Percentiles rank a stretch among this genome's conserved stretches.
Evolutionary conservation across 2,113 vertebrate species (phyloP).

Genomic region (Corythoichthys haematopterus): DNA sequence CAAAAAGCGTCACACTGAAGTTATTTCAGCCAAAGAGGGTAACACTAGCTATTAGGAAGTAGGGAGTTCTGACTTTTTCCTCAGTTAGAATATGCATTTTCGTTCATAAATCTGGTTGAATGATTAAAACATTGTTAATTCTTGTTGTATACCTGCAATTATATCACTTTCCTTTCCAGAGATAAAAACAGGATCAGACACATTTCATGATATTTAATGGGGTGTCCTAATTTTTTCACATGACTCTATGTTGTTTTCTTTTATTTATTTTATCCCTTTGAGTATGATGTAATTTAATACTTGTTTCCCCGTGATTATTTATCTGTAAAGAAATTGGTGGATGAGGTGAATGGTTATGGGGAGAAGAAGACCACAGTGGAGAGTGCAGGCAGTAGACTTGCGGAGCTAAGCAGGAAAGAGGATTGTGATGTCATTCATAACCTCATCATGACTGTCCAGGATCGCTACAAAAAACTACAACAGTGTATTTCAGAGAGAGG

Average conservation of each 20-base stretch:
- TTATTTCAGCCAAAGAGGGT: too few relatives aligned
- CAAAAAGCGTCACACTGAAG: too few relatives aligned
- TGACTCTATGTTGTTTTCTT: background rate
- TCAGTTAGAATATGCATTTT: too few relatives aligned
- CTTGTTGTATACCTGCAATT: too few relatives aligned
- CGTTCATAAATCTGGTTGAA: too few relatives aligned
- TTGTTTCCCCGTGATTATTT: background rate
- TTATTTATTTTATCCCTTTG: background rate
- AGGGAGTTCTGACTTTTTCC: too few relatives aligned
- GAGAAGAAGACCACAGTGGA: conserved; percentile 71
- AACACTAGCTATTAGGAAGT: too few relatives aligned
- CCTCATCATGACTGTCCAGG: conserved; percentile 71
- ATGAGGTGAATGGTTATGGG: conserved; percentile 64
- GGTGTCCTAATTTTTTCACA: too few relatives aligned
- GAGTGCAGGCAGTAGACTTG: conserved; percentile 61
- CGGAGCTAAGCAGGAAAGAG: conserved; percentile 74
- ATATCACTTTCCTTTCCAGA: too few relatives aligned
- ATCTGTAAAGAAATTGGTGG: conserved; percentile 64
- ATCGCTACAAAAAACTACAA: conserved; percentile 72
- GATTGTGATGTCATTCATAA: conserved; percentile 73
- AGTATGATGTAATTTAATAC: background rate
- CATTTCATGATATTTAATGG: too few relatives aligned
- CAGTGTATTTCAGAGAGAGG: conserved; percentile 67
- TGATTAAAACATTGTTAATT: too few relatives aligned
- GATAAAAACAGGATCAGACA: too few relatives aligned